Percentiles rank a stretch among this genome's conserved stretches.
Conservation (phyloP, 2,797 vertebrate genomes). For the Netta rufina region DNA sequence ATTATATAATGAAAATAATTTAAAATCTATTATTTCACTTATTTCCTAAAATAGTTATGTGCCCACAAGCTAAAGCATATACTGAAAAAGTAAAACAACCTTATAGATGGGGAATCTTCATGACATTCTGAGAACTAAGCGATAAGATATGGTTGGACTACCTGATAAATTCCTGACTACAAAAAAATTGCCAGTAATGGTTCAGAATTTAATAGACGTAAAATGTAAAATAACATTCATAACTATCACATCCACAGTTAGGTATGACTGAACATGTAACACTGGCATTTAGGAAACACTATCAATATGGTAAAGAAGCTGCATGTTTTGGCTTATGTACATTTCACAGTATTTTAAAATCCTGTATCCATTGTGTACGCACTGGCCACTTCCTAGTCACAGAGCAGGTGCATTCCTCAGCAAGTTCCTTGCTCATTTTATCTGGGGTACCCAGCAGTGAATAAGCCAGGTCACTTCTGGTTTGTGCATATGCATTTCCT, state of each 20-base stretch:
- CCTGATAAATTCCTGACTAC: neutral
- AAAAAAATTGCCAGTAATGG: neutral
- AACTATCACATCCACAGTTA: neutral
- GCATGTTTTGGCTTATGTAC: neutral
- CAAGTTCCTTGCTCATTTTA: fast-evolving
- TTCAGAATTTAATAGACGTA: neutral
- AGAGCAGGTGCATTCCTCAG: neutral
- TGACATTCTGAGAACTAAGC: neutral
- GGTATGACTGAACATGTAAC: fast-evolving
- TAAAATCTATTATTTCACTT: constrained; percentile 50
- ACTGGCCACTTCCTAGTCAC: neutral
- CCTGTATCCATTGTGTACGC: neutral
- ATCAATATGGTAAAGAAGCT: neutral
- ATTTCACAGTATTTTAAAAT: neutral
- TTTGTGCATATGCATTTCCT: neutral
- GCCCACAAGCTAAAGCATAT: neutral
- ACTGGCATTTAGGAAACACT: neutral
- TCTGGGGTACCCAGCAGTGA: neutral
- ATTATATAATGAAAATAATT: constrained; percentile 48
- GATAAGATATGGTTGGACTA: neutral
- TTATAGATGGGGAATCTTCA: neutral
- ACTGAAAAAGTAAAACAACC: constrained; percentile 10
- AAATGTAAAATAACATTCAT: neutral
- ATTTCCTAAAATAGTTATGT: constrained; percentile 18
- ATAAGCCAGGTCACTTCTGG: neutral